These are phyloP conservation scores for Mus caroli DNA, from an alignment of 2,797 vertebrate genomes.

Conservation along the genomic window DNA sequence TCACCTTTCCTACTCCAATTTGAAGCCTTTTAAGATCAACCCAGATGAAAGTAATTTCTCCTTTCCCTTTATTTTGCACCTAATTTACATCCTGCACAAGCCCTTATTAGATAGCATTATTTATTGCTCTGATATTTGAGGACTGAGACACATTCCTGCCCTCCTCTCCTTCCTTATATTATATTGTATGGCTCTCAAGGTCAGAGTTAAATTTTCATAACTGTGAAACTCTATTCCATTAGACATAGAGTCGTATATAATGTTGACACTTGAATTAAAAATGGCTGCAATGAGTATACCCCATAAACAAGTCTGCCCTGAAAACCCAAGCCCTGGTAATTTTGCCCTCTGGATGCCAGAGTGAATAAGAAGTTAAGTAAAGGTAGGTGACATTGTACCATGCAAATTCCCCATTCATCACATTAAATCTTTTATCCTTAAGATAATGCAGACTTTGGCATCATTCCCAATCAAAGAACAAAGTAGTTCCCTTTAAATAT, in stretches of 20 bases:
- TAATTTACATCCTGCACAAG: not conserved
- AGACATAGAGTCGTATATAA: constrained; percentile 49
- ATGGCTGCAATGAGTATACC: not conserved
- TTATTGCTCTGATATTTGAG: not conserved
- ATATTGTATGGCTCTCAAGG: constrained; percentile 35
- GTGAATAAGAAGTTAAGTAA: constrained; percentile 57
- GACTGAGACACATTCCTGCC: not conserved
- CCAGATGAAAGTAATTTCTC: constrained; percentile 32
- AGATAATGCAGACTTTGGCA: constrained; percentile 69
- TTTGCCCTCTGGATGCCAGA: not conserved
- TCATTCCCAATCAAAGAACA: constrained; percentile 68
- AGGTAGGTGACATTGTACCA: constrained; percentile 57
- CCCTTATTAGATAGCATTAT: not conserved
- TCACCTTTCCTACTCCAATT: constrained; percentile 28
- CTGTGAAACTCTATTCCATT: constrained; percentile 45
- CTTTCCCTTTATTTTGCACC: not conserved
- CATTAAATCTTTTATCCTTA: not conserved
- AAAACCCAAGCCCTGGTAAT: not conserved
- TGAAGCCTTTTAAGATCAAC: constrained; percentile 7
- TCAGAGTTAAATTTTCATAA: constrained; percentile 50
- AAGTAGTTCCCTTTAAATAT: constrained; percentile 66
- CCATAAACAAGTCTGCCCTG: constrained; percentile 42
- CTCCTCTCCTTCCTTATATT: not conserved
- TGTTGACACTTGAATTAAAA: constrained; percentile 39
- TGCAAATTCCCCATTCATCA: constrained; percentile 30